phyloP scores from a whole-genome alignment of 2,888 invertebrate genomes.

The Cataglyphis altisquamis region DNA sequence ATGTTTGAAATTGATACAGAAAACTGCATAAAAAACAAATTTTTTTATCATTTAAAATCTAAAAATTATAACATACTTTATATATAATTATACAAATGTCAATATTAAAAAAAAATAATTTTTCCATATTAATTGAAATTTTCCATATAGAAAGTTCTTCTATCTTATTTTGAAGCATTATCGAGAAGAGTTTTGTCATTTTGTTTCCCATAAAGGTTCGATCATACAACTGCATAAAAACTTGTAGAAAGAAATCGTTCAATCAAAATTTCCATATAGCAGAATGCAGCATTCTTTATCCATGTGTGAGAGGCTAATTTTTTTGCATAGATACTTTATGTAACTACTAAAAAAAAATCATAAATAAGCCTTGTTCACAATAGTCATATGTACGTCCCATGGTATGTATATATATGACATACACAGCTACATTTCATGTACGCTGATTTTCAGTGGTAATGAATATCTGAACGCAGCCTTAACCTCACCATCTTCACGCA shows the following conservation, averaged over 20 bases:
- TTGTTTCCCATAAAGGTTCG: not conserved
- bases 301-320: not conserved
- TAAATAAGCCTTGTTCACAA: not conserved
- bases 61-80: not conserved
- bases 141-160: not conserved
- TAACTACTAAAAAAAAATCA: not conserved
- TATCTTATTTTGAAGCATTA: not conserved
- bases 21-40: not conserved
- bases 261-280: not conserved
- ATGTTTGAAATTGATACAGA: not conserved
- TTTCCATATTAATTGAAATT: not conserved
- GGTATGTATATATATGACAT: not conserved
- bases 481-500: not conserved
- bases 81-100: not conserved
- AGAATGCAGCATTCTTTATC: too few relatives aligned
- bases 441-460: too few relatives aligned
- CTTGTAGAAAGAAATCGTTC: not conserved
- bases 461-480: not conserved
- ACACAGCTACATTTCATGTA: not conserved
- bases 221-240: not conserved
- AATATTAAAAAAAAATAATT: not conserved
- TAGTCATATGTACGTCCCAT: not conserved
- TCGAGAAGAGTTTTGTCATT: not conserved
- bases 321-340: not conserved
- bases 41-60: not conserved